phyloP scores from a whole-genome alignment of 1,140 invertebrate species.

The Conus betulinus region DNA sequence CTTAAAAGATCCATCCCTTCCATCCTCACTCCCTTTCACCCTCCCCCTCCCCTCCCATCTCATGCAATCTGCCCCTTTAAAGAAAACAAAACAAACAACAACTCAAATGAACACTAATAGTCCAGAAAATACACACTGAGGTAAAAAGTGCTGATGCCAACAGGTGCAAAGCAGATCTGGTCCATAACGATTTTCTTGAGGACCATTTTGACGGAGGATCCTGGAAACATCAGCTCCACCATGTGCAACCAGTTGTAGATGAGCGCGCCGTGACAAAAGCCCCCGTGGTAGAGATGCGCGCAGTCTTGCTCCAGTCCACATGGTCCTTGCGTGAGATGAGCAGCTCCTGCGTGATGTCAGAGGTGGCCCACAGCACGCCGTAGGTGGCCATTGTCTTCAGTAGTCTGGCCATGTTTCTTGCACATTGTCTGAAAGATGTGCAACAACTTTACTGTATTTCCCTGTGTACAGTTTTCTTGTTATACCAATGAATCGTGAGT shows the following conservation, averaged over 20 bases:
- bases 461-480: too few species aligned
- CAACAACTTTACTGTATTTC: too few species aligned
- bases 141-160: constrained; percentile 52
- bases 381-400: constrained; percentile 52
- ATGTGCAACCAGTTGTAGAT: constrained; percentile 50
- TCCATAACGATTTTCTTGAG: constrained; percentile 37
- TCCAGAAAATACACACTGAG: constrained; percentile 28
- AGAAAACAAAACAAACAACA: too few species aligned
- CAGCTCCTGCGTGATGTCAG: constrained; percentile 52
- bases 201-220: constrained; percentile 34
- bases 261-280: constrained; percentile 46
- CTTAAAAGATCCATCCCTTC: too few species aligned
- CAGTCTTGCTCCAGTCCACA: constrained; percentile 44
- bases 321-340: constrained; percentile 47
- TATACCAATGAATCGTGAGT: too few species aligned
- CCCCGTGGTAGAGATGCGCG: constrained; percentile 44
- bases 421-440: too few species aligned
- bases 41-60: too few species aligned
- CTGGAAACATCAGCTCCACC: constrained; percentile 49
- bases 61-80: too few species aligned
- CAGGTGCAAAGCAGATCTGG: constrained; percentile 50
- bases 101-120: not conserved
- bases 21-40: too few species aligned
- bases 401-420: constrained; percentile 33
- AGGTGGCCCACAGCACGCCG: constrained; percentile 47